These are phyloP conservation scores for Chrysopa pallens DNA, from an alignment of 1,140 invertebrate species.

Conservation along the genomic window DNA sequence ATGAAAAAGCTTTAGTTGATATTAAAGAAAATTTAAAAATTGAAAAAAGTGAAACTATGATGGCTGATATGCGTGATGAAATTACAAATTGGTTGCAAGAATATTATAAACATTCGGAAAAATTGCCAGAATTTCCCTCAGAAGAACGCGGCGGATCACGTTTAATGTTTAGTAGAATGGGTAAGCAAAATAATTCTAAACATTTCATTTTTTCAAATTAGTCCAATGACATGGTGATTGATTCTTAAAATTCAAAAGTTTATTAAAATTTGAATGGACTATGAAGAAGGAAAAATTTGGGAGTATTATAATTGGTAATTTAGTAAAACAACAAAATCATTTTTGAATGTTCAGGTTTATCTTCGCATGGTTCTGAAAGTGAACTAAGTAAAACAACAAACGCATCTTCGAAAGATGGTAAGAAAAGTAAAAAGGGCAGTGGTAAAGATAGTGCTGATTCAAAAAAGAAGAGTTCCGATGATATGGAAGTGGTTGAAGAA, in stretches of 20 bases:
- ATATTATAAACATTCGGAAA: slow-evolving; percentile 61
- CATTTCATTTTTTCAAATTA: no score
- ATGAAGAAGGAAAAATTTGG: no score
- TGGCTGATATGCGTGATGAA: slow-evolving; percentile 70
- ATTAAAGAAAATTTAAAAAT: slow-evolving; percentile 38
- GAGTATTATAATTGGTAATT: no score
- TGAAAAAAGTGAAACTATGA: slow-evolving; percentile 44
- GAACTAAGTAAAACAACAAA: slow-evolving; percentile 58
- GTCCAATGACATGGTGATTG: no score
- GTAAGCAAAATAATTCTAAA: slow-evolving; percentile 20
- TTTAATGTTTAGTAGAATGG: slow-evolving; percentile 59
- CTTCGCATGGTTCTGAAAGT: slow-evolving; percentile 40
- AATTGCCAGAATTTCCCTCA: slow-evolving; percentile 80
- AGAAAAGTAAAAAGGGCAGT: slow-evolving; percentile 49
- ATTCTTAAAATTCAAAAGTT: no score
- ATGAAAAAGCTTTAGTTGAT: slow-evolving; percentile 33
- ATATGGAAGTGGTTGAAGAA: slow-evolving; percentile 5
- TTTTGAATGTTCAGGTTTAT: background rate
- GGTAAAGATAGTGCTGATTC: slow-evolving; percentile 38
- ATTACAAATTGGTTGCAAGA: slow-evolving; percentile 69
- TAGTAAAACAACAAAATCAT: no score
- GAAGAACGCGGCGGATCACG: slow-evolving; percentile 74
- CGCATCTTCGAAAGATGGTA: slow-evolving; percentile 50
- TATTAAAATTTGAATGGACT: no score
- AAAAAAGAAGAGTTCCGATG: slow-evolving; percentile 30